phyloP scores from a whole-genome alignment of 2,888 invertebrate species.

The Acanthopleura granulata region DNA sequence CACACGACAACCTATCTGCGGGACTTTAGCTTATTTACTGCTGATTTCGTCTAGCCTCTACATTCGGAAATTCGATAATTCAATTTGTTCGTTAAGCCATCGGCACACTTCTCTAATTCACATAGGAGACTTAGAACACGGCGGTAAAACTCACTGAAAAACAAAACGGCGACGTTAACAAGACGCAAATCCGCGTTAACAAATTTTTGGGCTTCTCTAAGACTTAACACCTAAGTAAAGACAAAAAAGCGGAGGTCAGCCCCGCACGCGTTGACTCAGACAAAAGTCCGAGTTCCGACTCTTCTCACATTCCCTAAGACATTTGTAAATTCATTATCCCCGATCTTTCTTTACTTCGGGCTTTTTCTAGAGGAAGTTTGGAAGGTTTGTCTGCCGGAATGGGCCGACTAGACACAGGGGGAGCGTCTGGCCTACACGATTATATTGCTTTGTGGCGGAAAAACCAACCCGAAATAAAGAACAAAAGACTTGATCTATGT shows the following conservation, averaged over 20 bases:
- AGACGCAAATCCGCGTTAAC: slow-evolving; percentile 6
- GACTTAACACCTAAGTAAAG: slow-evolving; percentile 3
- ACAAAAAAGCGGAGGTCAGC: neutral
- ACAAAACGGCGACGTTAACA: neutral
- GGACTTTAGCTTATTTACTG: neutral
- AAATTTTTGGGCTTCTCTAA: neutral
- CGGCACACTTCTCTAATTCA: slow-evolving; percentile 1
- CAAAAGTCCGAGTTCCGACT: neutral
- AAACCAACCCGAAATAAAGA: too few relatives aligned
- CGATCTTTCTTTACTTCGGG: neutral
- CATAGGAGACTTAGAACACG: slow-evolving; percentile 6
- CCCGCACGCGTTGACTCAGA: slow-evolving; percentile 1
- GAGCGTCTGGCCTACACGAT: too few relatives aligned
- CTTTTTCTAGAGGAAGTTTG: too few relatives aligned
- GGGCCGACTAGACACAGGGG: too few relatives aligned
- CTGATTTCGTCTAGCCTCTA: neutral
- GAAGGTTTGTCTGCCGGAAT: too few relatives aligned
- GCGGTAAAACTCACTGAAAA: slow-evolving; percentile 9
- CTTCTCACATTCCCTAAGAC: neutral
- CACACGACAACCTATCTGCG: neutral
- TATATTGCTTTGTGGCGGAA: too few relatives aligned
- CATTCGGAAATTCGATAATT: slow-evolving; percentile 10
- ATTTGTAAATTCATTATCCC: slow-evolving; percentile 2
- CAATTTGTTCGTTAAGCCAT: slow-evolving; percentile 14
- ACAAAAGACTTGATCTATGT: too few relatives aligned